Base-by-base conservation (phyloP, 1,140 invertebrate genomes). In the Penaeus chinensis region DNA sequence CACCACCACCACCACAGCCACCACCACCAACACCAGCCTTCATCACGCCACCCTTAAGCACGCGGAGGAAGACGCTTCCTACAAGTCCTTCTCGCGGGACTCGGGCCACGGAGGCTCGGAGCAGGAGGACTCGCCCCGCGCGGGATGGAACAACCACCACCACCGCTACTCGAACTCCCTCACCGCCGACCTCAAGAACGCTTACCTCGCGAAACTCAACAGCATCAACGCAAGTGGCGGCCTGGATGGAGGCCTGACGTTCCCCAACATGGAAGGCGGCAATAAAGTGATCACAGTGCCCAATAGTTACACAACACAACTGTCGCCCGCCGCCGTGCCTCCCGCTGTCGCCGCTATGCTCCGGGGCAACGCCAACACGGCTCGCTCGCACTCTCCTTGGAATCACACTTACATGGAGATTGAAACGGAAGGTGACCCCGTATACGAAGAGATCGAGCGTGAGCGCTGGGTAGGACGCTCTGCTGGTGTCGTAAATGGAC, bases 391-490 rank as follows among this genome's bases (percentile, higher is more conserved):
- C 69, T 89, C 87, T 47, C 94, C 94, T 10, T 94, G 94, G 92
- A 95, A 95, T 90, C 94, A 95, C 91, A 94, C 94, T 4, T 95
- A 95, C 91, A 94, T 94, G 32, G 94, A 95, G 91, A 95, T 95
- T 65, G 94, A 95, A 85, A 92, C 92, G 84, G 94, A 95, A 90
- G 95, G 95, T 90, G 96, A 96, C 91, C 96, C 96, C 0, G 96
- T 96, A 4, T 96, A 96, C 91, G 96, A 96, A 91, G 96, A 96
- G 91, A 96, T 96, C 76, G 96, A 96, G 90, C 93, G 95, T 1
- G 3, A 93, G 92, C 81, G 92, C 91, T 85, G 93, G 93, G 85
- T 79, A 62, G 79, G 89, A 37, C 76, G 90, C 65, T 82, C 87
- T 19, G 87, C 24, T n/a, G 86, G 60, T 13, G 62, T 82, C 4